Evolutionary conservation across 2,797 vertebrate genomes (phyloP).

Genomic region (Acipenser transmontanus): DNA sequence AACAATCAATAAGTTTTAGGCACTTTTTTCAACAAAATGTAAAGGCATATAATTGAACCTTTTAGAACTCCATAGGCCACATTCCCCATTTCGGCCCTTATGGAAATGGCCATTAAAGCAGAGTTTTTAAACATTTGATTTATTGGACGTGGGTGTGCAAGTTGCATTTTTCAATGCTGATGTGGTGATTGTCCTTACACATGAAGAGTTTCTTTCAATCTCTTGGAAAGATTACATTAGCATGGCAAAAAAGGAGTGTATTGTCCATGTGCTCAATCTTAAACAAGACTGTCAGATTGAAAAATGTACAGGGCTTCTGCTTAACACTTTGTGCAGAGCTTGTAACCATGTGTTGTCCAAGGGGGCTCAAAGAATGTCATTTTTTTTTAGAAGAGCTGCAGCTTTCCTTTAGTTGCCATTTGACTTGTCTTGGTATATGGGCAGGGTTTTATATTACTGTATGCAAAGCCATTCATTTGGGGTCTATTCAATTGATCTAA

Average conservation of each 20-base stretch:
- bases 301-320: slow-evolving; percentile 11
- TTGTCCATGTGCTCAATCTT: slow-evolving; percentile 24
- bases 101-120: slow-evolving; percentile 20
- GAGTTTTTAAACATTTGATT: slow-evolving; percentile 17
- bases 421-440: too few relatives aligned
- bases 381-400: not conserved
- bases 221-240: slow-evolving; percentile 27
- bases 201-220: slow-evolving; percentile 30
- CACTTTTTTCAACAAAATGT: too few relatives aligned
- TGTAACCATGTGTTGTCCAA: slow-evolving; percentile 23
- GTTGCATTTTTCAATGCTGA: slow-evolving; percentile 26
- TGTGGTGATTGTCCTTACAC: slow-evolving; percentile 29
- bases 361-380: slow-evolving; percentile 7
- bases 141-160: slow-evolving; percentile 25
- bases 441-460: too few relatives aligned
- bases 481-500: too few relatives aligned
- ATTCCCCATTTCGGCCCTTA: slow-evolving; percentile 7
- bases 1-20: too few relatives aligned
- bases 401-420: too few relatives aligned
- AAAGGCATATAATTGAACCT: too few relatives aligned
- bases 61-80: slow-evolving; percentile 13
- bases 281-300: slow-evolving; percentile 10
- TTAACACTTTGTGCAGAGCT: slow-evolving; percentile 12
- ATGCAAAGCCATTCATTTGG: too few relatives aligned
- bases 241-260: slow-evolving; percentile 21